A percentile compares a stretch with the other conserved stretches of the same genome.
Evolutionary conservation across 2,888 invertebrate species (phyloP).

Genomic region (Drosophila nigritarsus): DNA sequence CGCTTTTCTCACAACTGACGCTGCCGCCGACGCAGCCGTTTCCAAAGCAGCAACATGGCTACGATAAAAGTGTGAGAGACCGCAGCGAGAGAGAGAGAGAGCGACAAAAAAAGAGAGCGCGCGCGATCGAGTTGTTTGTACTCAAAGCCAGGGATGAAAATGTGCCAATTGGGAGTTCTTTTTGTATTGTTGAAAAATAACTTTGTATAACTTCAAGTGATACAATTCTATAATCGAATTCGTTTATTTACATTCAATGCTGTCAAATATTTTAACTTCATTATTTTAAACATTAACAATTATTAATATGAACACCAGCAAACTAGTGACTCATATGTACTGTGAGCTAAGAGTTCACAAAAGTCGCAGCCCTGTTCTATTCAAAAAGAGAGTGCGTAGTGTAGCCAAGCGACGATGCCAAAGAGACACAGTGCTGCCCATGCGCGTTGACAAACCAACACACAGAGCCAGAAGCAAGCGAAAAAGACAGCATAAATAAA

Average conservation of each 20-base stretch:
- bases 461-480: constrained; percentile 8
- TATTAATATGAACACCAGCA: background rate
- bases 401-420: constrained; percentile 45
- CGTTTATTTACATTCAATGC: background rate
- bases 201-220: background rate
- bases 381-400: constrained; percentile 39
- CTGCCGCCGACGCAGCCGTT: constrained; percentile 56
- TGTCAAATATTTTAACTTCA: background rate
- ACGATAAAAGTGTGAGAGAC: constrained; percentile 40
- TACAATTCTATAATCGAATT: background rate
- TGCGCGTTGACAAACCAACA: constrained; percentile 55
- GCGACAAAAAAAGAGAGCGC: constrained; percentile 7
- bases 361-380: constrained; percentile 39
- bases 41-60: constrained; percentile 32
- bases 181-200: background rate
- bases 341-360: background rate
- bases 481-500: constrained; percentile 13
- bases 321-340: background rate
- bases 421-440: constrained; percentile 56
- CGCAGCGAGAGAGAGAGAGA: constrained; percentile 8
- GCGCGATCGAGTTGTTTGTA: constrained; percentile 30
- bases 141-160: constrained; percentile 41
- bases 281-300: background rate
- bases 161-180: constrained; percentile 27
- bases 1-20: constrained; percentile 62